Base-by-base conservation (phyloP, 2,888 invertebrate genomes). In the Litoditis marina region DNA sequence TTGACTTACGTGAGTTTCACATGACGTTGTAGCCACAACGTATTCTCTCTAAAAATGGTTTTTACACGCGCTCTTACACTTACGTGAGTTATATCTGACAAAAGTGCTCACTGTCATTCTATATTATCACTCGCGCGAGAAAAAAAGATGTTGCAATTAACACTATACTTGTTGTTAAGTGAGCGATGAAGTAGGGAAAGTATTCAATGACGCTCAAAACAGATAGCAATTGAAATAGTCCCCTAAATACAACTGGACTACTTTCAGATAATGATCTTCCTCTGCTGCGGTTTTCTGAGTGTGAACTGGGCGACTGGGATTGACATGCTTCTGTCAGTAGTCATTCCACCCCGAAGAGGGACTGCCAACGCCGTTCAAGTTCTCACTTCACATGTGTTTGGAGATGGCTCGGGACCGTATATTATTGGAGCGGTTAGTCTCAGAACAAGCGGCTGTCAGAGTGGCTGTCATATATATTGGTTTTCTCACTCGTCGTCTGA, bases 341-440 rank as follows among this genome's bases (percentile, higher is more conserved):
- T 98, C n/a, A 87, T 94, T 73, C 98, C 98, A 5, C 92, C 92
- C 22, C 88, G 96, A 81, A 87, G 98, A 78, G 92, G 95, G 2
- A 92, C 94, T 8, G 98, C 98, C 5, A 94, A 94, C 86, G 94
- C 98, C 59, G 90, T 95, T 83, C 96, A 98, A 86, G 94, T 98
- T 80, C 87, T 98, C 50, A 87, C 94, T 76, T 94, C 95, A 0
- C 99, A 99, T 85, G 90, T 93, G 69, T 87, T 98, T 56, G 99
- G 99, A 19, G 98, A 99, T 86, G 98, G 98, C 59, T 92, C 94
- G 47, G 96, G 95, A 86, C 98, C 99, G 0, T 98, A 94, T 68
- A 84, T 99, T 76, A 89, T 99, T 72, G 98, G 99, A 60, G 61
- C 68, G 36, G 72, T 73, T 7, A 63, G 67, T 16, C 1, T 36